These are phyloP conservation scores for Atherinosoma microstoma DNA, from an alignment of 2,797 vertebrate genomes.

Conservation along the genomic window DNA sequence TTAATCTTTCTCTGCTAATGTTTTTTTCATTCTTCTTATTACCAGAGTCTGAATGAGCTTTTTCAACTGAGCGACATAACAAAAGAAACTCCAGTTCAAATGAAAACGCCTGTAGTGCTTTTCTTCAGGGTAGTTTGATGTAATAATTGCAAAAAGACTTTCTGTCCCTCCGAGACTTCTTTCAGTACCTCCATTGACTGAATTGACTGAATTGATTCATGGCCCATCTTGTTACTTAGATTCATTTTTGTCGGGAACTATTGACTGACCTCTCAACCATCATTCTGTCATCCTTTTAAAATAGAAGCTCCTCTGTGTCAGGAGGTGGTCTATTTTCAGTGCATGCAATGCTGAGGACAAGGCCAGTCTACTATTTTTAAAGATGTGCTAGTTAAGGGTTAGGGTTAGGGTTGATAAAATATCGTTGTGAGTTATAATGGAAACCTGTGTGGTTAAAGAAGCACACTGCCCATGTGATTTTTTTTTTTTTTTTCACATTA, in stretches of 20 bases:
- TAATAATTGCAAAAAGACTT: neutral
- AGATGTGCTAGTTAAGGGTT: constrained; percentile 31
- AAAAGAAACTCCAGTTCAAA: neutral
- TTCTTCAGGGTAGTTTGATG: neutral
- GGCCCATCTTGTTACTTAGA: neutral
- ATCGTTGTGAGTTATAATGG: constrained; percentile 20
- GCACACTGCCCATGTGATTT: constrained; percentile 16
- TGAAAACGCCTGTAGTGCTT: neutral
- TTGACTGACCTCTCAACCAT: constrained; percentile 44
- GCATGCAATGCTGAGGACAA: constrained; percentile 47
- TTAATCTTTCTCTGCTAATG: no score
- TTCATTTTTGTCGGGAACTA: constrained; percentile 28
- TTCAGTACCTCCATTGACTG: neutral
- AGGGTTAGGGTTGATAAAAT: no score
- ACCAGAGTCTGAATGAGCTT: neutral
- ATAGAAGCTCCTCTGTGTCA: constrained; percentile 59
- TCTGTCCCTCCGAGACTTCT: neutral
- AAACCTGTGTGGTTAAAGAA: constrained; percentile 25
- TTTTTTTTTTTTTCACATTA: constrained; percentile 19
- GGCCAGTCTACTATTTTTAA: constrained; percentile 63
- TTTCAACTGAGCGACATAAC: neutral
- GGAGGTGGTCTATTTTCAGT: constrained; percentile 53
- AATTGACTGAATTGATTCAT: neutral
- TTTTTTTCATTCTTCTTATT: neutral
- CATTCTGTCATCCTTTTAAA: constrained; percentile 60